Base-by-base conservation (phyloP, 2,797 vertebrate species). In the Eurystomus glaucurus region DNA sequence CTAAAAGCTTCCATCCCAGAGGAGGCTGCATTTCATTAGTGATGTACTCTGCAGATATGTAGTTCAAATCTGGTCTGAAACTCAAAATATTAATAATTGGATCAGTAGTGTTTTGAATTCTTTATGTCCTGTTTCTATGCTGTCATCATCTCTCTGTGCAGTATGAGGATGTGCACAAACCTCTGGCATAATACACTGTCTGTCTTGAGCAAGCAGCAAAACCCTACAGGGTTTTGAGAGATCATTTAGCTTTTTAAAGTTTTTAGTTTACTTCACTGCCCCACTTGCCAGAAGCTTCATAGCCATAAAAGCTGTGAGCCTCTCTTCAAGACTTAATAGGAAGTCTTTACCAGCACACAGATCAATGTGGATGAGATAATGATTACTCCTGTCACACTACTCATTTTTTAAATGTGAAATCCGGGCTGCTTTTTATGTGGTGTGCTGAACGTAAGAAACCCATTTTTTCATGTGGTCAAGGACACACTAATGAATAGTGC, bases 51-150 rank as follows among this genome's bases (percentile, higher is more conserved):
- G 74, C 43, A 87, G 88, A 48, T 91, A 41, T 6, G 79, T 51
- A 66, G 88, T 55, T 95, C 79, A 79, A 79, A 85, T 74, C 43
- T 85, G 19, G 66, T 95, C 70, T 94, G 66, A 90, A 96, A 95
- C 92, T 83, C 90, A 96, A 96, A 96, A 95, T 92, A 93, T 58
- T 94, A 94, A 86, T 93, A 96, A 96, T 92, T 92, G 77, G 61
- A 85, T 84, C 77, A 76, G 66, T 70, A 89, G 46, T 75, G 61
- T 79, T 94, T 93, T 90, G 65, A 92, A 77, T 93, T 87, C 68
- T 85, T 94, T 82, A 70, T 74, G 48, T 35, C 45, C 31, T 74
- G 37, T 95, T 96, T 84, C 83, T 79, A 22, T 76, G 46, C 57
- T 74, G 61, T 87, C 17, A 1, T 72, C 33, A 6, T 91, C 52